phyloP scores from a whole-genome alignment of 2,113 vertebrate species.

The Lamprologus ornatipinnis region DNA sequence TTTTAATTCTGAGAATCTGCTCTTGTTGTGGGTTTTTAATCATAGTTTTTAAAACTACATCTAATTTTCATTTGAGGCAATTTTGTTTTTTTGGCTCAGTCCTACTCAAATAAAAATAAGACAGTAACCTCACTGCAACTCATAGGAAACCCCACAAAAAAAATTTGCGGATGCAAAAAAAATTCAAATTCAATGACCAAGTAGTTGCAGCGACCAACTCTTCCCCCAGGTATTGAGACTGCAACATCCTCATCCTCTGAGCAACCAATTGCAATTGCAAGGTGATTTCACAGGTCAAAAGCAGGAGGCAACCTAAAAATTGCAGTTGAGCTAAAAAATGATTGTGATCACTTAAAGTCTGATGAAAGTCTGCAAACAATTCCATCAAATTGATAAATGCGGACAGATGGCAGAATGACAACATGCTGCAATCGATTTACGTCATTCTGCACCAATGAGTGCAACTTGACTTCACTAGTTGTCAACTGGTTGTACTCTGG shows the following conservation, averaged over 20 bases:
- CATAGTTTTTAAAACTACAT: background rate
- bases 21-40: background rate
- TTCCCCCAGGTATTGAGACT: background rate
- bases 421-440: background rate
- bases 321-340: background rate
- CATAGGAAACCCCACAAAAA: background rate
- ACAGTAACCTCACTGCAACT: background rate
- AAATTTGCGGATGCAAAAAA: background rate
- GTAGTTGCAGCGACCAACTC: rapidly evolving
- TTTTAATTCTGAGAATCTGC: background rate
- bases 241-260: background rate
- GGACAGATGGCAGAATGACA: background rate
- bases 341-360: background rate
- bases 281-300: background rate
- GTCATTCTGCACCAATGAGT: background rate
- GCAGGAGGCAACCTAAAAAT: background rate
- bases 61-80: background rate
- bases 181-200: background rate
- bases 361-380: background rate
- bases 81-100: background rate
- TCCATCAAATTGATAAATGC: background rate
- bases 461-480: background rate
- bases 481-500: background rate
- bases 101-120: background rate
- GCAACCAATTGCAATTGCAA: background rate